Evolutionary conservation across 2,888 invertebrate species (phyloP).

Genomic region (Tenthredo notha): DNA sequence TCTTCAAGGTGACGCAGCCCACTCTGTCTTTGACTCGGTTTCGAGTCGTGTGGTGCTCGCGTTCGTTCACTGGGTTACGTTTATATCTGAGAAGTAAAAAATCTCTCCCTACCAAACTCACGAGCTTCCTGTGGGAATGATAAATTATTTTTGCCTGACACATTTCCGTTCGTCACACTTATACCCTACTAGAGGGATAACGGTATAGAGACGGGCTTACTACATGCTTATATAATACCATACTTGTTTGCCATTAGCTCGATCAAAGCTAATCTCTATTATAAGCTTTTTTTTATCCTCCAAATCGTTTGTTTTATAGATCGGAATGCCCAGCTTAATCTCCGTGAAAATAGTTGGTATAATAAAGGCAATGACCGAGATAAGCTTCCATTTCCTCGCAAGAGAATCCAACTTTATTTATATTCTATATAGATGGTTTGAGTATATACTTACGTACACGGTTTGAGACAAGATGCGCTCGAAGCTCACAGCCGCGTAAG

Average conservation of each 20-base stretch:
- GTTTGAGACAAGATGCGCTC: conserved; percentile 16
- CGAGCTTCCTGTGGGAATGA: conserved; percentile 42
- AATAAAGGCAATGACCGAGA: conserved; percentile 26
- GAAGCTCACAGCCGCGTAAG: conserved; percentile 10
- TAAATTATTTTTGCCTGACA: conserved; percentile 49
- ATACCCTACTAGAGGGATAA: neutral
- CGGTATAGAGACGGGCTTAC: neutral
- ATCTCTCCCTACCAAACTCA: conserved; percentile 19
- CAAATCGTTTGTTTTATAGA: conserved; percentile 37
- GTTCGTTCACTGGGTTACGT: conserved; percentile 18
- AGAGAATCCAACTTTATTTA: conserved; percentile 2
- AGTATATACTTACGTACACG: neutral
- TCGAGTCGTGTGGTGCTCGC: neutral
- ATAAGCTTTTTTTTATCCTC: neutral
- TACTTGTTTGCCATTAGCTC: conserved; percentile 5
- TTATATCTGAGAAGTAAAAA: conserved; percentile 24
- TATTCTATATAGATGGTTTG: neutral
- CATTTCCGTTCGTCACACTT: conserved; percentile 42
- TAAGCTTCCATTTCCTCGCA: conserved; percentile 13
- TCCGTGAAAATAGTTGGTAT: neutral
- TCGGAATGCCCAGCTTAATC: conserved; percentile 21
- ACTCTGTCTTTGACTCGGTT: conserved; percentile 43
- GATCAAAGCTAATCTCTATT: neutral
- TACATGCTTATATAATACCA: neutral
- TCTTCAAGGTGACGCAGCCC: conserved; percentile 35